phyloP scores from a whole-genome alignment of 2,888 invertebrate species.

The Geotrupes spiniger region DNA sequence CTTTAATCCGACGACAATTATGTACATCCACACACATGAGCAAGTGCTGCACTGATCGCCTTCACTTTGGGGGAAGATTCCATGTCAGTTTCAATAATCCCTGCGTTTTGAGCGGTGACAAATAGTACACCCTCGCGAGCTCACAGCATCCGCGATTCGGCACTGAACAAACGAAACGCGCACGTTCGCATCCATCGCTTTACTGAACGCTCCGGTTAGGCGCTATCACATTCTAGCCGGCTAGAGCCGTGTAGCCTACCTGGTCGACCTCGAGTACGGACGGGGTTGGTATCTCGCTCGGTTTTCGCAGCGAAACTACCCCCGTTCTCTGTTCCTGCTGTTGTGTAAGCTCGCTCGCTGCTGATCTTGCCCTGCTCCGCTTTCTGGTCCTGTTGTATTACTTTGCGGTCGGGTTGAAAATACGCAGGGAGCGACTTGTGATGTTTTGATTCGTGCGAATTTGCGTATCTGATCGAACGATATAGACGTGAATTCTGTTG shows the following conservation, averaged over 20 bases:
- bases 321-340: slow-evolving; percentile 3
- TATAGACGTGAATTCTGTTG: not conserved
- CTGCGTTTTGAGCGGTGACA: slow-evolving; percentile 4
- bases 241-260: slow-evolving; percentile 18
- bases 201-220: slow-evolving; percentile 27
- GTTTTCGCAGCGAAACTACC: slow-evolving; percentile 9
- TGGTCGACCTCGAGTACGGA: slow-evolving; percentile 21
- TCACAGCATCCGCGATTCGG: slow-evolving; percentile 11
- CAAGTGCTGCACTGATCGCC: too few species aligned
- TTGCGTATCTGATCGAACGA: not conserved
- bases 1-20: too few species aligned
- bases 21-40: too few species aligned
- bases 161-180: slow-evolving; percentile 21
- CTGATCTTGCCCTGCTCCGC: slow-evolving; percentile 22
- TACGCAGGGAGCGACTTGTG: slow-evolving; percentile 4
- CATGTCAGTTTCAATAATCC: too few species aligned
- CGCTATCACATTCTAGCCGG: slow-evolving; percentile 21
- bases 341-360: slow-evolving; percentile 6
- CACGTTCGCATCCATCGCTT: slow-evolving; percentile 30
- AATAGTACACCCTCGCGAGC: slow-evolving; percentile 16
- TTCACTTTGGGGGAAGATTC: too few species aligned
- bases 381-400: slow-evolving; percentile 5
- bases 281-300: slow-evolving; percentile 12
- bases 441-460: not conserved
- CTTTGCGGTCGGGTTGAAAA: not conserved